Percentiles rank a stretch among this genome's conserved stretches.
phyloP scores from a whole-genome alignment of 2,113 vertebrate genomes.

The Triplophysa tibetana region DNA sequence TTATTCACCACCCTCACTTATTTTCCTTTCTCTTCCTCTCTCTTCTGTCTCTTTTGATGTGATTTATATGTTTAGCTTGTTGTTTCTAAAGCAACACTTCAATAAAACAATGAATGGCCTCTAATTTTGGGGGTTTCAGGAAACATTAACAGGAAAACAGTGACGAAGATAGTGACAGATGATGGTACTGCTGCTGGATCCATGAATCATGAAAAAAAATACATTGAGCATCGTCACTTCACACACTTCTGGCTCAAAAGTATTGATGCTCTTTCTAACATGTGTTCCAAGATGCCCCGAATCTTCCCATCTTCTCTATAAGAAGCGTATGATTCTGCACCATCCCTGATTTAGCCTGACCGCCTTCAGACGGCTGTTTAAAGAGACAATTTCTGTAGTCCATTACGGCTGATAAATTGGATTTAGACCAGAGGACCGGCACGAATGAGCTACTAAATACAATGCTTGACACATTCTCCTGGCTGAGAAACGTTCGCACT shows the following conservation, averaged over 20 bases:
- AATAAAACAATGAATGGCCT: too few species aligned
- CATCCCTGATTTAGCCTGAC: conserved; percentile 42
- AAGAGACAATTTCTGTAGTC: conserved; percentile 70
- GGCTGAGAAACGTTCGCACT: conserved; percentile 26
- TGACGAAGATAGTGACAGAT: background rate
- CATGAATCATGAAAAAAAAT: too few species aligned
- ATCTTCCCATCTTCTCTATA: conserved; percentile 10
- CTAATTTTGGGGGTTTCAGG: too few species aligned
- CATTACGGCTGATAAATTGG: conserved; percentile 75
- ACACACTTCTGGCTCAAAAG: background rate
- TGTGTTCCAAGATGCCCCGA: background rate
- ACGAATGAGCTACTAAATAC: conserved; percentile 59
- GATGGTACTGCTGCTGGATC: background rate
- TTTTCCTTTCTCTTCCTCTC: background rate
- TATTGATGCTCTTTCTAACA: conserved; percentile 10
- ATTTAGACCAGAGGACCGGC: conserved; percentile 65
- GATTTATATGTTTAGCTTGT: background rate
- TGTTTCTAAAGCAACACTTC: background rate
- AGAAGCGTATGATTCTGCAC: conserved; percentile 53
- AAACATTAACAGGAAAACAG: too few species aligned
- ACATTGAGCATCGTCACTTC: background rate
- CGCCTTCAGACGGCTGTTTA: conserved; percentile 60
- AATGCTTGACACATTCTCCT: conserved; percentile 53
- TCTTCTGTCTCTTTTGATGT: background rate
- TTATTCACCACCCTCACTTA: too few species aligned